Evolutionary conservation across 2,888 invertebrate genomes (phyloP), one percentile per base, ranked within the genome.

Genomic region (Lymantria monacha): DNA sequence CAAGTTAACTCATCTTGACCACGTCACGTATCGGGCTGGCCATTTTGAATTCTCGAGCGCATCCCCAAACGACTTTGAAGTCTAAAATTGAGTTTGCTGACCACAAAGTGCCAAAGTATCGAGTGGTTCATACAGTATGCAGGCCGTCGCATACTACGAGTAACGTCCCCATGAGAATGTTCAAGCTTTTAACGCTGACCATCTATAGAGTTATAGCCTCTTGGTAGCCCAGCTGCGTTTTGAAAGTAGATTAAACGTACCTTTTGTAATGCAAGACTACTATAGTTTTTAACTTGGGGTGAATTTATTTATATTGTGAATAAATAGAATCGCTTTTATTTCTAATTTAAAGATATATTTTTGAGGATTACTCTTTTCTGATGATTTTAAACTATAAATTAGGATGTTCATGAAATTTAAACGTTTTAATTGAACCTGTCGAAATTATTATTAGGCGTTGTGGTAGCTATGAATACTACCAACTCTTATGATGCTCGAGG

Each of bases 31-130:
- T 66, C 59, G 69, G n/a, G 52, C 44, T 57, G 57, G 55, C 52
- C 59, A 53, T 66, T 67, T 66, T 57, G 69, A 69, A 67, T 66
- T 69, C 66, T 61, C 54, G 54, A 49, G 65, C 65, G 55, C 53
- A 63, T 61, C 41, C 64, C 69, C 74, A 60, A 72, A 70, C 76
- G 79, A 83, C 90, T 90, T 90, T 89, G 90, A 89, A 86, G 87
- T 87, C 82, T 77, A 79, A 80, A 89, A 89, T 89, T 83, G 85
- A 89, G 85, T 90, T 87, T 85, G 79, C 83, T 85, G 88, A 86
- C 86, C 88, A 76, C 81, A 79, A 78, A 76, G 77, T 74, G 64
- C 83, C 79, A 75, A 74, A 72, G 73, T 70, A 55, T 42, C 36
- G 49, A 66, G 68, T 60, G 66, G 70, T 81, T 83, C 83, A 84